Base-by-base conservation (phyloP, 1,140 invertebrate species). In the Drosophila lacertosa region DNA sequence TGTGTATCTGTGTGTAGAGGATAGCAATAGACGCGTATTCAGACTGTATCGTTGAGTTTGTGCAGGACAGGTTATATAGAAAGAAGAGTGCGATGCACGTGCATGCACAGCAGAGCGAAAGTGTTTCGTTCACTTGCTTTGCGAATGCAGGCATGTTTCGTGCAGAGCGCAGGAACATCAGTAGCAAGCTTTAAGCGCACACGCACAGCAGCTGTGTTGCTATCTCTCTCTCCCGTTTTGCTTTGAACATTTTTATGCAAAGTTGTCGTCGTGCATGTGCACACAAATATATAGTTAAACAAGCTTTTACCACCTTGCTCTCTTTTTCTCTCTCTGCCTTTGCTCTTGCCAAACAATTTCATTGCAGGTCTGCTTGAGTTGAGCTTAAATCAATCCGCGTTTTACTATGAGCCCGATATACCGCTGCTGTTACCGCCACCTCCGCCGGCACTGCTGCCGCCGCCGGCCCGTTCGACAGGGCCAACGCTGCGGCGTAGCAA, bases 291-390 rank as follows among this genome's bases (percentile, higher is more conserved):
- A 6, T 50, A 33, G 37, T 37, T 44, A 13, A 55, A 65, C 20
- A 58, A 62, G 62, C 51, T 51, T 72, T 53, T 67, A 59, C 45
- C 55, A 62, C 67, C 45, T 76, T 53, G 64, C 58, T 77, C 40
- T 57, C 35, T 54, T 35, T 66, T 18, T 44, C 22, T 40, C 24
- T 51, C 16, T 47, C 51, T 73, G 24, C 39, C 70, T 71, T 54
- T 75, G 65, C 79, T 59, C 50, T 83, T 79, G 81, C 60, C 58
- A 63, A 66, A 75, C 45, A 71, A 53, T 84, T 29, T 82, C 65
- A 73, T 86, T 86, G 70, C 82, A 86, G 82, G 74, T 88, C 77
- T 86, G 54, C 82, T 86, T 80, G 82, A 89, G 42, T 66, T 88
- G 59, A 89, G 77, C 67, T 63, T 89, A 63, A 81, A 74, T 67